These are phyloP conservation scores for Adrianichthys oophorus DNA, from an alignment of 2,797 vertebrate species.

Conservation along the genomic window DNA sequence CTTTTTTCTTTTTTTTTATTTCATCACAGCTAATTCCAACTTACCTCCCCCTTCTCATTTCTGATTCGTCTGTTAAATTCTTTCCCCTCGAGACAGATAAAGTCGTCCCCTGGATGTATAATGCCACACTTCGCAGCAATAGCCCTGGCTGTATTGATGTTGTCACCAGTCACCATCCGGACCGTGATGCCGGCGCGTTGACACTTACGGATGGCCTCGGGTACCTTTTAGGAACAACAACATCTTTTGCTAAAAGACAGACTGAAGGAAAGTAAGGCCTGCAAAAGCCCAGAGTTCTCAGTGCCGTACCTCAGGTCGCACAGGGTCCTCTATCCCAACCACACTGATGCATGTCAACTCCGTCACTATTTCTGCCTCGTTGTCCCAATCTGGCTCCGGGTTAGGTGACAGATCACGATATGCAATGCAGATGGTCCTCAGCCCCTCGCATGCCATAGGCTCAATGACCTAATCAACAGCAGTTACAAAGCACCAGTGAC, in stretches of 20 bases:
- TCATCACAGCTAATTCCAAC: not conserved
- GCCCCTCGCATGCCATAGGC: constrained; percentile 90
- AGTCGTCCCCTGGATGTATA: constrained; percentile 89
- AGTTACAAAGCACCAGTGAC: constrained; percentile 12
- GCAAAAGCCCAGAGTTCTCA: not conserved
- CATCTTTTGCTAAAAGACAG: constrained; percentile 8
- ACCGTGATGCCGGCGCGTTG: constrained; percentile 92
- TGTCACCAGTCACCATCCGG: constrained; percentile 93
- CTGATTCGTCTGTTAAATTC: constrained; percentile 91
- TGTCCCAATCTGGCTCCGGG: constrained; percentile 90
- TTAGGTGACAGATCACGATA: constrained; percentile 82
- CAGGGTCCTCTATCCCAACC: constrained; percentile 93
- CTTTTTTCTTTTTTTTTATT: no score
- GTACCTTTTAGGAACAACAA: constrained; percentile 75
- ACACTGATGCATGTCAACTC: constrained; percentile 88
- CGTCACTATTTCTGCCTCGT: constrained; percentile 83
- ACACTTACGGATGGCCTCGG: constrained; percentile 88
- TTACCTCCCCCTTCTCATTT: constrained; percentile 92
- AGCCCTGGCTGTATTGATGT: constrained; percentile 91
- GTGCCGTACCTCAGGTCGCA: constrained; percentile 85
- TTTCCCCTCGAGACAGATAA: constrained; percentile 90
- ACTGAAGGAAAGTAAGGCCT: not conserved
- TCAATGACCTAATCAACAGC: constrained; percentile 81
- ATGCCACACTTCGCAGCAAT: constrained; percentile 92
- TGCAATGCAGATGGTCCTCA: constrained; percentile 89